phyloP scores from a whole-genome alignment of 2,797 vertebrate genomes.

The Coluber constrictor region DNA sequence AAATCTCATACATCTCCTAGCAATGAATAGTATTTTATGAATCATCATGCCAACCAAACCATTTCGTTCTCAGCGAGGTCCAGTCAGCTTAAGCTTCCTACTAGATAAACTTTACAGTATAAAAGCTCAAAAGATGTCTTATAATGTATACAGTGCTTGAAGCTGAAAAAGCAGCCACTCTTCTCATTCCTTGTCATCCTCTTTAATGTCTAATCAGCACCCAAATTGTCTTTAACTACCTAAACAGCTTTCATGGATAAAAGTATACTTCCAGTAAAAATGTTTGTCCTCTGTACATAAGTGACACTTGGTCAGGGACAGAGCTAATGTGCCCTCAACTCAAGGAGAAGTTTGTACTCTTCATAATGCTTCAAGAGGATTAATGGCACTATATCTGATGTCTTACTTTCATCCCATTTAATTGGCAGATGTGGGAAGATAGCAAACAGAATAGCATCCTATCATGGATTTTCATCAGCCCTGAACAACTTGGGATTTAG shows the following conservation, averaged over 20 bases:
- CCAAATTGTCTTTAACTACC: background rate
- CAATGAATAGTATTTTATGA: background rate
- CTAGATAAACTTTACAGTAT: background rate
- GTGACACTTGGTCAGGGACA: background rate
- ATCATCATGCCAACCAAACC: background rate
- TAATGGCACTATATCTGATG: background rate
- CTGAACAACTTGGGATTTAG: background rate
- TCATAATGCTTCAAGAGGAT: background rate
- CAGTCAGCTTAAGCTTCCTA: fast-evolving
- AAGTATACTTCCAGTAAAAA: background rate
- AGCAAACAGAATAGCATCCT: background rate
- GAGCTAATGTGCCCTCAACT: background rate
- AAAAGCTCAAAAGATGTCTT: background rate
- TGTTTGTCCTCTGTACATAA: background rate
- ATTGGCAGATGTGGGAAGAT: background rate
- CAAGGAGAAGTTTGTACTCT: background rate
- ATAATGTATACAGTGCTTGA: background rate
- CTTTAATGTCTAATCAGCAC: background rate
- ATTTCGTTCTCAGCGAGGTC: background rate
- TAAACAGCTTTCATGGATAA: background rate
- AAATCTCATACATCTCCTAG: background rate
- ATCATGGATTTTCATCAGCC: background rate
- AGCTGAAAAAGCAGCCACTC: background rate
- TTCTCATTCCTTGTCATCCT: background rate
- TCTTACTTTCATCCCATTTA: background rate